Base-by-base conservation (phyloP, 2,888 invertebrate species). In the Agelastica alni region DNA sequence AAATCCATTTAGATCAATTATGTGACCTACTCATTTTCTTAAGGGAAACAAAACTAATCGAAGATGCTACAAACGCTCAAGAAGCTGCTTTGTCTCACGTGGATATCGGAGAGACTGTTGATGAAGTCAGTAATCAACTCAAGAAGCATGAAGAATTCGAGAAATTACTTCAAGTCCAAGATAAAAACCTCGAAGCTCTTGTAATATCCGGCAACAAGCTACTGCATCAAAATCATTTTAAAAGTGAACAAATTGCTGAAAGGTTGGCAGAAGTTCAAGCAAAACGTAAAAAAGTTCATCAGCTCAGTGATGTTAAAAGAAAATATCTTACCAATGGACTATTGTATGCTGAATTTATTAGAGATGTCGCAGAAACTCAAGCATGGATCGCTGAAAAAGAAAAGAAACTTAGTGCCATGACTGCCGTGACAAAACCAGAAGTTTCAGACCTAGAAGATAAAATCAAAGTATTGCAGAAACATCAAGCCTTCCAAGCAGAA, bases 131-230 rank as follows among this genome's bases (percentile, higher is more conserved):
- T 66, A 88, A 88, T 32, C 87, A 91, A 70, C 84, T 93, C 17
- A 94, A 93, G 78, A 94, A 94, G 71, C 96, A 97, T 66, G 96
- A 95, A 66, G 95, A 93, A 2, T 96, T 98, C 74, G 95, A 95
- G 74, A 94, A 94, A 69, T 79, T 96, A 0, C 83, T 97, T 4
- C 85, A 86, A 9, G 89, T 92, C 0, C 88, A 93, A 79, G 94
- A 95, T 63, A 96, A 96, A 74, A 93, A 93, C 77, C 81, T 95
- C 13, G 82, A 85, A 0, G 83, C 89, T 0, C 77, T 96, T 37
- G 87, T 91, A 74, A 88, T 87, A 53, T 93, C 93, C 70, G 95
- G 93, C 0, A 85, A 87, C 55, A 93, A 95, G 74, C 80, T 98
- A 43, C 80, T 96, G 18, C 86, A 88, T 31, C 93, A 93, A 75